Evolutionary conservation across 2,113 vertebrate species (phyloP).

Genomic region (Abramis brama): DNA sequence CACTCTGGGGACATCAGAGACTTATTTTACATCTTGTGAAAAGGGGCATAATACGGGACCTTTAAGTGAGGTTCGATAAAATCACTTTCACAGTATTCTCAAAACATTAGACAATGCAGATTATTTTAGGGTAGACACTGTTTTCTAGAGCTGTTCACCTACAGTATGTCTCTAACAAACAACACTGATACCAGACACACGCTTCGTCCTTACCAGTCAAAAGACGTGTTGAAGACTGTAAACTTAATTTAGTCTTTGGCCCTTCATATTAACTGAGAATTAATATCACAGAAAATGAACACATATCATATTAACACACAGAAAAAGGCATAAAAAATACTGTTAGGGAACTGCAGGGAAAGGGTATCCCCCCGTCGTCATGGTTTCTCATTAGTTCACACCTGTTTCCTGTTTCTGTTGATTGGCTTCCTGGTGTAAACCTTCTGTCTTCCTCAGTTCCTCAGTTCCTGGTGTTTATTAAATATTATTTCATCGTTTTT

Average conservation of each 20-base stretch:
- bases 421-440: no score
- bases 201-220: not conserved
- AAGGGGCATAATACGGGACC: no score
- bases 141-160: not conserved
- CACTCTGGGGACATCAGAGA: no score
- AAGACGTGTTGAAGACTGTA: not conserved
- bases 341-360: not conserved
- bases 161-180: not conserved
- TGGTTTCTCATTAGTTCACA: no score
- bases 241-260: not conserved
- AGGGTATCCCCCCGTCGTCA: no score
- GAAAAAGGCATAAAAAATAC: not conserved
- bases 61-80: not conserved
- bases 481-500: no score
- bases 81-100: not conserved
- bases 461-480: no score
- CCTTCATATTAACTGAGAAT: not conserved
- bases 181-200: not conserved
- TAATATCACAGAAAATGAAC: no score
- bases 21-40: no score
- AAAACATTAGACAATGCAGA: conserved; percentile 3
- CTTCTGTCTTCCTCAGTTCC: no score
- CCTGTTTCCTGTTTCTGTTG: no score
- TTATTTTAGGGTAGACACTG: not conserved
- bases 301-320: not conserved